Evolutionary conservation across 2,797 vertebrate genomes (phyloP).

Genomic region (Holocentrus rufus): DNA sequence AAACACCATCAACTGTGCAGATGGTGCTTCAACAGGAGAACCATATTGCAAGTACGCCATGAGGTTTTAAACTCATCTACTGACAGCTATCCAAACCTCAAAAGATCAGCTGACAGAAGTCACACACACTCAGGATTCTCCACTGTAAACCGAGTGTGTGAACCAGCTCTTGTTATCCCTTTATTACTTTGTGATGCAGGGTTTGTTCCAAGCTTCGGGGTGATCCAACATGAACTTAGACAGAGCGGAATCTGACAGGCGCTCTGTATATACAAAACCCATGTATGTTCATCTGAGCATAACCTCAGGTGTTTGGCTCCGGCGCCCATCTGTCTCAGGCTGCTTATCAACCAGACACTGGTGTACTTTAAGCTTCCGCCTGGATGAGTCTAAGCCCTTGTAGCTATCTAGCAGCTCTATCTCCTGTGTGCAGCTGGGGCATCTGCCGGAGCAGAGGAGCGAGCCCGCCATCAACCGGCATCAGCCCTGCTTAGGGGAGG

Average conservation of each 20-base stretch:
- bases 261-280: neutral
- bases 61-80: no score
- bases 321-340: neutral
- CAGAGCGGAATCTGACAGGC: neutral
- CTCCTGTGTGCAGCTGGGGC: neutral
- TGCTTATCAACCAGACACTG: conserved; percentile 10
- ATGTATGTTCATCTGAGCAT: neutral
- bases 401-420: conserved; percentile 5
- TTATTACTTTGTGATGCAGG: neutral
- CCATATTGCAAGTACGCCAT: no score
- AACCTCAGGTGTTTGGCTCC: conserved; percentile 17
- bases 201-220: neutral
- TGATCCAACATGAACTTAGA: neutral
- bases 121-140: neutral
- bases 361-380: neutral
- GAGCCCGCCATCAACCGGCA: neutral
- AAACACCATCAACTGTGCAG: neutral
- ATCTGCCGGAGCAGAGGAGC: neutral
- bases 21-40: neutral
- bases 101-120: neutral
- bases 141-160: conserved; percentile 1
- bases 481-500: conserved; percentile 2
- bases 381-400: neutral
- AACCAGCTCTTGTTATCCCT: neutral
- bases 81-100: neutral